Base-by-base conservation (phyloP, 2,888 invertebrate genomes). In the Biston betularia region DNA sequence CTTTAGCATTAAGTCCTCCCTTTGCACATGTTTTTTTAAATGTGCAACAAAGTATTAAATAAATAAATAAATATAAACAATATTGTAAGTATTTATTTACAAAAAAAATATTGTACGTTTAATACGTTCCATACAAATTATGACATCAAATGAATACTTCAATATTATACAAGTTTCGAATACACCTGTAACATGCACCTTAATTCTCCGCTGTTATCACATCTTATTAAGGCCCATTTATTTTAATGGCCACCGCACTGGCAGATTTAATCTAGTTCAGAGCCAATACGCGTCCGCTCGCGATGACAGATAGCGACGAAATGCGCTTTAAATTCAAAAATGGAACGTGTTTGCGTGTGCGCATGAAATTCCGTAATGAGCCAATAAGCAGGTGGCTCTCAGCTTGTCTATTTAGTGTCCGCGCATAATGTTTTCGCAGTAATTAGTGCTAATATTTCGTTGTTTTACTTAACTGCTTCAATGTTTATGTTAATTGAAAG, bases 241-340 rank as follows among this genome's bases (percentile, higher is more conserved):
- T 87, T 89, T 88, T 89, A 89, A 89, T 89, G 89, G 79, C 84
- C 87, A 83, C 87, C 84, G 80, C 80, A 81, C 75, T 80, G 84
- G 82, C 81, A 87, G 91, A 91, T 91, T 87, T 89, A 89, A 91
- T 91, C 91, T 86, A 80, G 73, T 65, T 63, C 77, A 71, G 78
- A 55, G 59, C 55, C 83, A 83, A 81, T 83, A 81, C 82, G 72
- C 88, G 89, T 86, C 86, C 77, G 83, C 84, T 77, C 81, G 78
- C 85, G 92, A 91, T 91, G 92, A 92, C 90, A 91, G 92, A 92
- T 92, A 92, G 85, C 84, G 81, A 83, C 79, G 82, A 85, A 90
- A 86, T 89, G 88, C 83, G 56, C 54, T 74, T 65, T 85, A 87
- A 85, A 84, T 83, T 84, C 83, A 85, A 87, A 86, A 80, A 83